Evolutionary conservation across 2,797 vertebrate genomes (phyloP).

Genomic region (Crax fasciolata): DNA sequence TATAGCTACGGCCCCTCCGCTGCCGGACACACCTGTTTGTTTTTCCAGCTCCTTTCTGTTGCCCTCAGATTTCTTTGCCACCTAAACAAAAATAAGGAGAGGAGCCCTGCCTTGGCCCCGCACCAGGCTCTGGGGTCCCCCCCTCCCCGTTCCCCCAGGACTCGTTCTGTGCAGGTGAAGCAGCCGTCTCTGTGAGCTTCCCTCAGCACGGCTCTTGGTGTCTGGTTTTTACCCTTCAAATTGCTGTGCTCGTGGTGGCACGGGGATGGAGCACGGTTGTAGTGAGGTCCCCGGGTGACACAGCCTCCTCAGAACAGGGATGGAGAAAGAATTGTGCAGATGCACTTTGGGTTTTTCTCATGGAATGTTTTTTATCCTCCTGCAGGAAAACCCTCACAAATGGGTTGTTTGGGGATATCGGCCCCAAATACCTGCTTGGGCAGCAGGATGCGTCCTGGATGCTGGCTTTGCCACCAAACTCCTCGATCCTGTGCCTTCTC

Average conservation of each 20-base stretch:
- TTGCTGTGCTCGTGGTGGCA: accelerated
- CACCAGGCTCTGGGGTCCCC: accelerated
- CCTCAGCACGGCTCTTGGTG: not conserved
- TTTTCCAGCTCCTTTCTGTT: conserved; percentile 71
- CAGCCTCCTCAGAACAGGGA: not conserved
- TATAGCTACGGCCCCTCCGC: conserved; percentile 57
- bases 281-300: accelerated
- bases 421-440: accelerated
- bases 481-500: not conserved
- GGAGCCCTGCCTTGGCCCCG: not conserved
- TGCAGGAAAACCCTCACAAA: accelerated
- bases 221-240: not conserved
- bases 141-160: not conserved
- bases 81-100: conserved; percentile 12
- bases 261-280: accelerated
- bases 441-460: not conserved
- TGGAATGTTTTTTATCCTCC: accelerated
- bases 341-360: accelerated
- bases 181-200: not conserved
- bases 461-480: accelerated
- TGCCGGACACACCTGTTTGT: conserved; percentile 71
- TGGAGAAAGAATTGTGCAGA: not conserved
- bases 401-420: accelerated
- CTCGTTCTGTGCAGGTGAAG: not conserved
- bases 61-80: conserved; percentile 18